These are phyloP conservation scores for Myotis davidii DNA, from an alignment of 2,113 vertebrate species.

Conservation along the genomic window DNA sequence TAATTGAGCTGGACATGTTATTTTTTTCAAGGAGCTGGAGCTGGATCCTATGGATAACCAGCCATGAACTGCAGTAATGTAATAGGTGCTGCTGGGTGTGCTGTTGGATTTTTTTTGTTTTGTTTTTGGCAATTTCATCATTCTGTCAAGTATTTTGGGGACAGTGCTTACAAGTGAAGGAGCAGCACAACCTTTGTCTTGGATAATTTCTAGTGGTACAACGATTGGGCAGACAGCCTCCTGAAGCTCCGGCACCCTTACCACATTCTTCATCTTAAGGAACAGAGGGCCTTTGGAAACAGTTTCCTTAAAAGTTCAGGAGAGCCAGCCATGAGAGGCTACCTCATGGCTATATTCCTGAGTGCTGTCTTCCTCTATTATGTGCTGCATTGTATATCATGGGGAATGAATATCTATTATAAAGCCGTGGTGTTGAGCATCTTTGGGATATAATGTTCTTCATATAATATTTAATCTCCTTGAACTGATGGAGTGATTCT, in stretches of 20 bases:
- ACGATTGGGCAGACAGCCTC: not conserved
- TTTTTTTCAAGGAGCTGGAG: conserved; percentile 27
- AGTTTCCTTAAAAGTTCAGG: conserved; percentile 50
- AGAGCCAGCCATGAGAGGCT: conserved; percentile 74
- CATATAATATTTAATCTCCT: not conserved
- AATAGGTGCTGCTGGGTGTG: not conserved
- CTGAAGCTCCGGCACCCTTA: not conserved
- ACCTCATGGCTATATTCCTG: conserved; percentile 66
- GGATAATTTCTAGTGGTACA: not conserved
- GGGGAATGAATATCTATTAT: conserved; percentile 66
- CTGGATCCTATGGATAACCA: not conserved
- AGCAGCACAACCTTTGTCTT: not conserved
- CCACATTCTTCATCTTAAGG: not conserved
- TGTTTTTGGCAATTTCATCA: conserved; percentile 30
- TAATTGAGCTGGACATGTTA: not conserved
- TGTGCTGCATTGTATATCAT: conserved; percentile 71
- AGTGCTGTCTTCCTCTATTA: conserved; percentile 74
- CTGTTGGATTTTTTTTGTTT: conserved; percentile 10
- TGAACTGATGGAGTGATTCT: not conserved
- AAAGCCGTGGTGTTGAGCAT: not conserved
- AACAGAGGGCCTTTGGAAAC: not conserved
- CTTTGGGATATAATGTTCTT: not conserved
- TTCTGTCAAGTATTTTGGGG: not conserved
- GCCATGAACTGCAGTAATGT: not conserved
- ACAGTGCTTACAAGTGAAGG: conserved; percentile 29